Conservation (phyloP, 2,113 vertebrate genomes). For the Scopus umbretta region DNA sequence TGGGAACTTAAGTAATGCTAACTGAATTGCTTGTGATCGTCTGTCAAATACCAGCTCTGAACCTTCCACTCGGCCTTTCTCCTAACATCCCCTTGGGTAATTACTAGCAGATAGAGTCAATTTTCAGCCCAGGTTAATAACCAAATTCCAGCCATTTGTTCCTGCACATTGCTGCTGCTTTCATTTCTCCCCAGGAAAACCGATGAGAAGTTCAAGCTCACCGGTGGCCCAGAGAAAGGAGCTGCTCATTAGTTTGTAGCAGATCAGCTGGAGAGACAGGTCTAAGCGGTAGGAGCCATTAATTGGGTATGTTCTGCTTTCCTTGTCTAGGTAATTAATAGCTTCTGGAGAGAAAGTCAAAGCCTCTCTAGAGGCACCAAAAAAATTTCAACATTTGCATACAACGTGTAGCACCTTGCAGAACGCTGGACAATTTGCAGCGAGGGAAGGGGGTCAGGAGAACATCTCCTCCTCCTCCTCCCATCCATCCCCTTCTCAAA, state of each 20-base stretch:
- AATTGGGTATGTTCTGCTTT: constrained; percentile 19
- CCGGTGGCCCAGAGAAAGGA: not conserved
- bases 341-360: constrained; percentile 49
- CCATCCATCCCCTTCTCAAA: not conserved
- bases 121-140: constrained; percentile 29
- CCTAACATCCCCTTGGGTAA: not conserved
- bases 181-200: not conserved
- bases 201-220: not conserved
- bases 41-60: not conserved
- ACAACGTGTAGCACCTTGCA: not conserved
- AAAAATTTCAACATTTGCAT: not conserved
- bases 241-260: constrained; percentile 14
- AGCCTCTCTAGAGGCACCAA: constrained; percentile 23
- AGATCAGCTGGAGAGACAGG: not conserved
- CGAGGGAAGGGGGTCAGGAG: not conserved
- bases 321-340: constrained; percentile 46
- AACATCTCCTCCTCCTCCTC: not conserved
- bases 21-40: not conserved
- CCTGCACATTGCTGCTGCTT: not conserved
- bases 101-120: not conserved
- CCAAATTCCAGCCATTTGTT: not conserved
- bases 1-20: not conserved
- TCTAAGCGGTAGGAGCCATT: not conserved
- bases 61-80: not conserved
- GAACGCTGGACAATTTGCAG: not conserved